These are phyloP conservation scores for Parasteatoda tepidariorum DNA, from an alignment of 1,140 invertebrate species.

Conservation along the genomic window DNA sequence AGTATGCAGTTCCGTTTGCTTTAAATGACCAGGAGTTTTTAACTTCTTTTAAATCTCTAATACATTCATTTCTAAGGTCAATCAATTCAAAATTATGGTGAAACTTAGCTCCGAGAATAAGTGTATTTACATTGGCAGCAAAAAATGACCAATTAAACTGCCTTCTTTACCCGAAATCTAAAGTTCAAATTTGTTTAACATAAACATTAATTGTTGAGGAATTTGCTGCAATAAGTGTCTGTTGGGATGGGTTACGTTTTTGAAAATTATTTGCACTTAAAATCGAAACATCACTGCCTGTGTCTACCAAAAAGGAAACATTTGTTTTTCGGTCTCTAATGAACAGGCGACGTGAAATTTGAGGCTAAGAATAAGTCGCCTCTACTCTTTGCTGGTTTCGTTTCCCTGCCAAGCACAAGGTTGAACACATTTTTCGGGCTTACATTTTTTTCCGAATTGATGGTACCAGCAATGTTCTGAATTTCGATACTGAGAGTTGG, in stretches of 20 bases:
- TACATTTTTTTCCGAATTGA: neutral
- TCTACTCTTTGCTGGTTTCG: neutral
- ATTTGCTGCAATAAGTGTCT: slow-evolving; percentile 35
- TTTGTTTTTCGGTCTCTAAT: slow-evolving; percentile 11
- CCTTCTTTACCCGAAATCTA: slow-evolving; percentile 31
- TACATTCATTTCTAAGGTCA: slow-evolving; percentile 7
- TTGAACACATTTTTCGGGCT: neutral
- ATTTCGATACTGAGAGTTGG: neutral
- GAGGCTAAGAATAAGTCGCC: neutral
- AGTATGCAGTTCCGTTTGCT: neutral
- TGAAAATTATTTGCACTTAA: neutral
- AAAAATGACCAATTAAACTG: slow-evolving; percentile 30
- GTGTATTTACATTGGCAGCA: neutral
- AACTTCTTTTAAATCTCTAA: slow-evolving; percentile 29
- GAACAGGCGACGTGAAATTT: slow-evolving; percentile 20
- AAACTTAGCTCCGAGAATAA: slow-evolving; percentile 54
- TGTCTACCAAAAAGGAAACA: slow-evolving; percentile 42
- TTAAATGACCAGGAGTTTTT: neutral
- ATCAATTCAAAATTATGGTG: slow-evolving; percentile 43
- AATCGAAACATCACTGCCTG: neutral
- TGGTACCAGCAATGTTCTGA: neutral
- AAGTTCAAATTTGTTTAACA: slow-evolving; percentile 1
- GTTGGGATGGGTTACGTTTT: neutral
- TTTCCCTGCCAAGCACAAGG: neutral
- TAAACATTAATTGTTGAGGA: slow-evolving; percentile 27